Evolutionary conservation across 2,888 invertebrate species (phyloP).

Genomic region (Heteromurus nitidus): DNA sequence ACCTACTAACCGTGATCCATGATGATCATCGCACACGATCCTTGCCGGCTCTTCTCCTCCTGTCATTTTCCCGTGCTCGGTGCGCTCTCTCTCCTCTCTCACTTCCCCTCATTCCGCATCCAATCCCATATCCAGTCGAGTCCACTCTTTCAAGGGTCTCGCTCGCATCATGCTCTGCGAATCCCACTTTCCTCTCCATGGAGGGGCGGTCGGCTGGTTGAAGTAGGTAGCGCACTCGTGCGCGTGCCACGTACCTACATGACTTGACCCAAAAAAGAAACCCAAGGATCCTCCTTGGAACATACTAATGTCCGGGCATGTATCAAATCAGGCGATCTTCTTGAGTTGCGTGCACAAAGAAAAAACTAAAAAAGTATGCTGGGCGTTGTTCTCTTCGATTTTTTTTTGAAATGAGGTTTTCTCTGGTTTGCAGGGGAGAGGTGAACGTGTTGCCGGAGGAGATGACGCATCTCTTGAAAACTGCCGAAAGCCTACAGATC

Average conservation of each 20-base stretch:
- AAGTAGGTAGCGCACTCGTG: too few species aligned
- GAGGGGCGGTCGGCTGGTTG: too few species aligned
- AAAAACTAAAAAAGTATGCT: background rate
- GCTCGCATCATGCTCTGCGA: background rate
- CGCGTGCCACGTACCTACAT: too few species aligned
- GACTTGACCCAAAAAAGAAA: background rate
- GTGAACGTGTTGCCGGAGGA: conserved; percentile 72
- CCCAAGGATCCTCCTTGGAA: background rate
- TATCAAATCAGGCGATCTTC: conserved; percentile 11
- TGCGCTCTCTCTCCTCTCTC: background rate
- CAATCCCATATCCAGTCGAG: conserved; percentile 34
- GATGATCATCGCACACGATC: conserved; percentile 16
- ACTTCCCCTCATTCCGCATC: too few species aligned
- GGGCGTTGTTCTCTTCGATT: too few species aligned
- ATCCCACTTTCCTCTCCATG: too few species aligned
- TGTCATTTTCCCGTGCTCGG: background rate
- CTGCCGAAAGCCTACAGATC: conserved; percentile 94
- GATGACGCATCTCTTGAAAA: conserved; percentile 75
- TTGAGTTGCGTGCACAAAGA: background rate
- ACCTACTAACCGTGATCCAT: conserved; percentile 8
- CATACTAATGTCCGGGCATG: background rate
- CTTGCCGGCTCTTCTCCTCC: background rate
- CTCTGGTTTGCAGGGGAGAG: conserved; percentile 65
- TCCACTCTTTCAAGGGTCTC: conserved; percentile 29
- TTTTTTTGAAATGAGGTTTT: background rate